A percentile compares a stretch with the other conserved stretches of the same genome.
phyloP scores from a whole-genome alignment of 2,113 vertebrate species.

The Lophochroa leadbeateri region DNA sequence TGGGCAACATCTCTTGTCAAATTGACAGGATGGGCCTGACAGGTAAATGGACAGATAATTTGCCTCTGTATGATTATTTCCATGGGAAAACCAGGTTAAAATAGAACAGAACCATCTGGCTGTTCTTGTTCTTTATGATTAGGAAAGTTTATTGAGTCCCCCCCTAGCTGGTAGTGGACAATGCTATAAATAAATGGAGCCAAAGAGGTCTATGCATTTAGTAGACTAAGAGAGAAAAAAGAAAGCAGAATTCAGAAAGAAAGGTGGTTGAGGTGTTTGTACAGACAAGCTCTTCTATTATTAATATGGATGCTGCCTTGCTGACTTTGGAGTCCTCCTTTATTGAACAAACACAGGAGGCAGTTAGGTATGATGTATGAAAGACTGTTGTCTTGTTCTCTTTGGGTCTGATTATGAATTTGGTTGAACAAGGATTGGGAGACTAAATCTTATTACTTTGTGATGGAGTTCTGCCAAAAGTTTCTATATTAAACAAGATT shows the following conservation, averaged over 20 bases:
- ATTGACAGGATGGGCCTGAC: background rate
- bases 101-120: background rate
- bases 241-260: background rate
- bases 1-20: background rate
- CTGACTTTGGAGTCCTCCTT: background rate
- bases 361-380: too few relatives aligned
- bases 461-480: background rate
- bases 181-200: background rate
- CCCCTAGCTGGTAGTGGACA: fast-evolving
- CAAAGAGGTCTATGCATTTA: background rate
- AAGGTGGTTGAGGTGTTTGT: background rate
- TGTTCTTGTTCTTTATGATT: background rate
- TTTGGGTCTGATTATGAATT: background rate
- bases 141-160: background rate
- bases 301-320: background rate
- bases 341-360: background rate
- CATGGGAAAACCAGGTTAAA: background rate
- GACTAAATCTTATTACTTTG: background rate
- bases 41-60: background rate
- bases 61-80: background rate
- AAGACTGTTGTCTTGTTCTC: background rate
- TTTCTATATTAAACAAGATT: background rate
- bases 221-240: background rate
- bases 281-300: background rate
- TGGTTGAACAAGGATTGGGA: background rate